Evolutionary conservation across 92 coral and sea anemone species (phyloP).

Genomic region (Zoanthus sociatus): DNA sequence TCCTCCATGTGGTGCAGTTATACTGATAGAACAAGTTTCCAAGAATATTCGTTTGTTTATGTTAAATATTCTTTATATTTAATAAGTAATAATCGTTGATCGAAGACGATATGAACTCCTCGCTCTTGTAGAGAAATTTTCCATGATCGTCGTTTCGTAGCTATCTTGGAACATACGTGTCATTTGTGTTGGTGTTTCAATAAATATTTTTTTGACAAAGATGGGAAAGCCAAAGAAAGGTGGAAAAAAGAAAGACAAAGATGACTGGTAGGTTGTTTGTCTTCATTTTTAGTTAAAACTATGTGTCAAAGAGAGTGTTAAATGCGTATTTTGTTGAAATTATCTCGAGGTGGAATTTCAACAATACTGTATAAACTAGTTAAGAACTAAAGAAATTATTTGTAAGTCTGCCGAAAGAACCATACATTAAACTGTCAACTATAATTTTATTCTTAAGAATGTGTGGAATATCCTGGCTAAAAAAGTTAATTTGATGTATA

Average conservation of each 20-base stretch:
- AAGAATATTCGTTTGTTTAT: not conserved
- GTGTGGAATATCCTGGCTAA: no score
- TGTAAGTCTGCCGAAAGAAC: no score
- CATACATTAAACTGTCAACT: no score
- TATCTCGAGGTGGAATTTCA: not conserved
- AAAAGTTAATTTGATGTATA: no score
- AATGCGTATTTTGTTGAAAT: not conserved
- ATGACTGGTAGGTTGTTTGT: conserved; percentile 82
- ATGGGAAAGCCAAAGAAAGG: conserved; percentile 98
- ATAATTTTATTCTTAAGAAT: no score
- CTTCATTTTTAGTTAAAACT: not conserved
- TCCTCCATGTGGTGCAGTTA: no score
- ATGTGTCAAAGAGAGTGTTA: not conserved
- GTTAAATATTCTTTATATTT: not conserved
- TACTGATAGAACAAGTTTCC: no score
- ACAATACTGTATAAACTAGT: no score
- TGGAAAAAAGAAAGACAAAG: conserved; percentile 84
- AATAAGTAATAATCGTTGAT: not conserved
- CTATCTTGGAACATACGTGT: conserved; percentile 17
- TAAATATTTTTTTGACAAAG: not conserved
- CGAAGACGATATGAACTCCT: not conserved
- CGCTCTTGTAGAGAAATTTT: not conserved
- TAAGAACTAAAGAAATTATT: no score
- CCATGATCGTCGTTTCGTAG: not conserved
- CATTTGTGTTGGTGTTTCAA: not conserved